These are phyloP conservation scores for Lasiommata megera DNA, from an alignment of 2,888 invertebrate genomes.

Conservation along the genomic window DNA sequence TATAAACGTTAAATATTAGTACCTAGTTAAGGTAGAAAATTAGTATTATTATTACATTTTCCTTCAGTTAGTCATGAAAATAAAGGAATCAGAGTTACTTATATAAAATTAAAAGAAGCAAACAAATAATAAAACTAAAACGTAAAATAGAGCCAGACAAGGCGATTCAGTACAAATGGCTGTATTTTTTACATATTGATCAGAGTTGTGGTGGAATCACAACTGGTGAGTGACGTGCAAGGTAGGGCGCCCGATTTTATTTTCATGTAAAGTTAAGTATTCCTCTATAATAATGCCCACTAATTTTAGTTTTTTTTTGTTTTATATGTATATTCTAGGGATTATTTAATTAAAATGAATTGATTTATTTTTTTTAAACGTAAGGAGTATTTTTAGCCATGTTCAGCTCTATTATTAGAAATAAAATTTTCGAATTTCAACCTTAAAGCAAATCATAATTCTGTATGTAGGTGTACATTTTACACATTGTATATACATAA, in stretches of 20 bases:
- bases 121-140: not conserved
- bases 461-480: not conserved
- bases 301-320: too few species aligned
- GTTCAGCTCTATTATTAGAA: not conserved
- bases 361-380: too few species aligned
- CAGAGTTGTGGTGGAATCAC: too few species aligned
- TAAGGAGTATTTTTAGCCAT: too few species aligned
- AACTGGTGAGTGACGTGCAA: too few species aligned
- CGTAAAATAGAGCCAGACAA: not conserved
- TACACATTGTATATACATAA: not conserved
- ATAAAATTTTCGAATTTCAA: not conserved
- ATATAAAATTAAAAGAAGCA: not conserved
- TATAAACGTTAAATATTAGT: not conserved
- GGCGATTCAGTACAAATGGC: too few species aligned
- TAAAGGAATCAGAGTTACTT: not conserved
- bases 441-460: not conserved
- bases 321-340: too few species aligned
- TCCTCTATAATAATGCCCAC: too few species aligned
- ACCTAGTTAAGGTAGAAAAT: not conserved
- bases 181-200: too few species aligned
- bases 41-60: conserved; percentile 5
- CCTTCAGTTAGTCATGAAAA: not conserved
- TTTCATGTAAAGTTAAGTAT: too few species aligned
- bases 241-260: too few species aligned
- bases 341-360: too few species aligned